A percentile compares a stretch with the other conserved stretches of the same genome.
Evolutionary conservation across 2,113 vertebrate genomes (phyloP).

Genomic region (Oryctolagus cuniculus): mOryCun1.1 NC_091436.1:20503001-20503500

Average conservation of each 20-base stretch:
- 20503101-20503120: neutral
- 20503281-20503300: neutral
- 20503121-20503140: neutral
- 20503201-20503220: neutral
- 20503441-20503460: neutral
- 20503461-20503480: neutral
- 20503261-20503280: neutral
- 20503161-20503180: neutral
- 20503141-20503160: neutral
- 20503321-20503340: neutral
- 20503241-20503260: neutral
- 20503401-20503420: accelerated
- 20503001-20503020: neutral
- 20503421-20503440: neutral
- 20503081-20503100: neutral
- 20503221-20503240: neutral
- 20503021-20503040: neutral
- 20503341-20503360: neutral
- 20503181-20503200: neutral
- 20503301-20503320: too few species aligned
- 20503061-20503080: neutral
- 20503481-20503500: neutral
- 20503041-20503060: neutral
- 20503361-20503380: neutral
- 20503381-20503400: neutral